Conservation (phyloP, 64 coral and sea anemone genomes). For the Pachyseris speciosa region DNA sequence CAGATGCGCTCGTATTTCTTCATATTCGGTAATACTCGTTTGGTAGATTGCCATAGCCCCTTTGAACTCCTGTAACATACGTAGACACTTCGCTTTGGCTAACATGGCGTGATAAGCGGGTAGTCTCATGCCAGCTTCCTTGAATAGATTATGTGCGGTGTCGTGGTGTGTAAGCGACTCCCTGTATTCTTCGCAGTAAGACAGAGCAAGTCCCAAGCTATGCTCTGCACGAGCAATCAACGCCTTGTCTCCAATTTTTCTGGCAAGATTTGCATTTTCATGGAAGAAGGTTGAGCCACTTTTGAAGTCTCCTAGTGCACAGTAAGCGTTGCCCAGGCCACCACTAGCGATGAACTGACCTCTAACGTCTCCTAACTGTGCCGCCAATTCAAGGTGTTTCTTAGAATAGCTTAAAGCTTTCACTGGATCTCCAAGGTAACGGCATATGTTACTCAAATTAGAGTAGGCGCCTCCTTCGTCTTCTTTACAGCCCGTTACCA, state of each 20-base stretch:
- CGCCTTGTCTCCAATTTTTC: constrained; percentile 22
- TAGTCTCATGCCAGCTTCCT: not conserved
- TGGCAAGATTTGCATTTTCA: constrained; percentile 20
- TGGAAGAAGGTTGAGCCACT: not conserved
- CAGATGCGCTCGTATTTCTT: constrained; percentile 10
- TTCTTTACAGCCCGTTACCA: not conserved
- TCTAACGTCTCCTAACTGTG: not conserved
- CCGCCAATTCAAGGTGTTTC: not conserved
- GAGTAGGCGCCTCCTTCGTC: not conserved
- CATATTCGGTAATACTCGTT: not conserved
- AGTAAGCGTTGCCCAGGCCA: not conserved
- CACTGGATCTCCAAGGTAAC: not conserved
- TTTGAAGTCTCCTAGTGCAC: not conserved
- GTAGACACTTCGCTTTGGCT: constrained; percentile 4
- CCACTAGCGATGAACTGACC: constrained; percentile 4
- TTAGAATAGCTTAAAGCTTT: not conserved
- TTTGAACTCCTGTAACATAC: constrained; percentile 9
- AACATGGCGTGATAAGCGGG: constrained; percentile 24
- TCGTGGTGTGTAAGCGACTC: not conserved
- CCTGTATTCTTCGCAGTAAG: not conserved
- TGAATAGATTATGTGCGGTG: not conserved
- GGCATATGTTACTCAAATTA: constrained; percentile 5
- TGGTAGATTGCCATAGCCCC: not conserved
- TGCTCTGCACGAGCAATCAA: constrained; percentile 23
- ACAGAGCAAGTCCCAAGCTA: constrained; percentile 1